A percentile compares a stretch with the other conserved stretches of the same genome.
Conservation (phyloP, 2,888 invertebrate genomes). For the Mesorhabditis belari region DNA sequence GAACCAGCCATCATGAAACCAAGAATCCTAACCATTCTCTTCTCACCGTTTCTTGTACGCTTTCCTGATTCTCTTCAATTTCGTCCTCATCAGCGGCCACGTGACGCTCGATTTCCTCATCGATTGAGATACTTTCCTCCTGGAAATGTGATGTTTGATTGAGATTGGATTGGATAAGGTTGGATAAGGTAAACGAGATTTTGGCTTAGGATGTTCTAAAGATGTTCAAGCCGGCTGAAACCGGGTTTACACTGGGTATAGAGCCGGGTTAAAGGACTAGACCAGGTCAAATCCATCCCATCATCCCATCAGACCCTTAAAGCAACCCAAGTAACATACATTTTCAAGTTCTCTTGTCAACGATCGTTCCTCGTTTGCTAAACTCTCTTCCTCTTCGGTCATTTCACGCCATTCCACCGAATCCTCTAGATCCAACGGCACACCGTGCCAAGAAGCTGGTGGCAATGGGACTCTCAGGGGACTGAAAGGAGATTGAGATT, state of each 20-base stretch:
- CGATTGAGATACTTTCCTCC: not conserved
- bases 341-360: slow-evolving; percentile 62
- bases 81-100: not conserved
- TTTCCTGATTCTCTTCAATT: too few relatives aligned
- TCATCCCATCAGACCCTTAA: not conserved
- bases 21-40: too few relatives aligned
- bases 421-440: slow-evolving; percentile 48
- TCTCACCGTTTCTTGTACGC: too few relatives aligned
- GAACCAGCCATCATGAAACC: too few relatives aligned
- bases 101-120: not conserved
- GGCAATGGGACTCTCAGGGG: not conserved
- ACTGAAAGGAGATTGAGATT: too few relatives aligned
- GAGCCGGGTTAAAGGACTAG: not conserved
- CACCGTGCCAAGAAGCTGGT: not conserved
- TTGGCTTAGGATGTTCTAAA: too few relatives aligned
- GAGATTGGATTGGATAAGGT: too few relatives aligned
- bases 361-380: slow-evolving; percentile 61
- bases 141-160: too few relatives aligned
- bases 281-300: not conserved
- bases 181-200: too few relatives aligned
- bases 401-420: slow-evolving; percentile 61
- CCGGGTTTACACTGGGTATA: too few relatives aligned
- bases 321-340: slow-evolving; percentile 19
- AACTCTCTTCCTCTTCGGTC: slow-evolving; percentile 57
- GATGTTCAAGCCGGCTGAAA: too few relatives aligned